Base-by-base conservation (phyloP, 2,797 vertebrate species). In the Dendrocincla fuliginosa region DNA sequence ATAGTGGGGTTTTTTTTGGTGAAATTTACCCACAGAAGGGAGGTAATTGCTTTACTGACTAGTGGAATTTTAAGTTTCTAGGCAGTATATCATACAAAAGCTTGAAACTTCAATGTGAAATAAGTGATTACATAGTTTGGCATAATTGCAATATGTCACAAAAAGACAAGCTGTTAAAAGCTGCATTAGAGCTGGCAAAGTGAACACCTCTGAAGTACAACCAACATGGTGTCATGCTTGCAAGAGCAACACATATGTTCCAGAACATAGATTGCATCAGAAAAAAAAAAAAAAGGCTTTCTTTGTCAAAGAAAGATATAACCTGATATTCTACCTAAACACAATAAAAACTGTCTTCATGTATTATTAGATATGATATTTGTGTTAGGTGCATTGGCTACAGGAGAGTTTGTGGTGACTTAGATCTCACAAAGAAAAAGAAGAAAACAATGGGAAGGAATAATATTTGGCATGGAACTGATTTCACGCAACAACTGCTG, bases 91-190 rank as follows among this genome's bases (percentile, higher is more conserved):
- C 63, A 87, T 93, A 97, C 59, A 89, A 93, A 95, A 92, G 53
- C 78, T 96, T 94, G 87, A 97, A 96, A 91, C 71, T 96, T 95
- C 64, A 1, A 96, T 87, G 89, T 94, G 95, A 96, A 97, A 96
- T 91, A 96, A 95, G 95, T 96, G 96, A 96, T 96, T 97, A 97
- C 94, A 97, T 96, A 95, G 93, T 96, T 96, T 95, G 95, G 96
- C 96, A 97, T 96, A 97, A 96, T 95, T 97, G 95, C 95, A 97
- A 95, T 94, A 96, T 97, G 95, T 97, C 94, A 97, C 89, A 92
- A 97, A 97, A 96, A 97, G 93, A 95, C 96, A 95, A 94, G 95
- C 96, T 96, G 94, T 97, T 96, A 96, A 96, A 97, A 96, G 94
- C 91, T 94, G 92, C 90, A 92, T 96, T 96, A 96, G 93, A 96